These are phyloP conservation scores for Plodia interpunctella DNA, from an alignment of 1,140 invertebrate genomes.

Conservation along the genomic window DNA sequence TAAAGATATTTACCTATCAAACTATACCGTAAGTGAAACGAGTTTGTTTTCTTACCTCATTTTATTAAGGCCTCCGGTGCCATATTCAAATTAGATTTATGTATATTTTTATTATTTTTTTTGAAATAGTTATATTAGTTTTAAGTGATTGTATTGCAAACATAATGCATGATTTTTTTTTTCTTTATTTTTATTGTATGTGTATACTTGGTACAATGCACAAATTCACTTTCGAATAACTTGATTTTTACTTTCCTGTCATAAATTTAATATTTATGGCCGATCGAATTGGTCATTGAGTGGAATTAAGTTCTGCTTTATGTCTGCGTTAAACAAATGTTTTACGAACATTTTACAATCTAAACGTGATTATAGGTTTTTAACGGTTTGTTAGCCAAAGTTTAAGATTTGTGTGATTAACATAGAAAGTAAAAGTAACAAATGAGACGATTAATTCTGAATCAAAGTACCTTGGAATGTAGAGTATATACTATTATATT, in stretches of 20 bases:
- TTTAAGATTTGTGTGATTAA: no score
- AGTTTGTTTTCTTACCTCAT: background rate
- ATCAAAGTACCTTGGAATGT: no score
- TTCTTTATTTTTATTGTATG: background rate
- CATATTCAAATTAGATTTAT: slow-evolving; percentile 23
- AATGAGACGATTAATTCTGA: no score
- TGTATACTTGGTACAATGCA: background rate
- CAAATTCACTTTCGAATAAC: background rate
- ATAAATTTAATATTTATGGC: background rate
- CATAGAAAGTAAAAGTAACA: no score
- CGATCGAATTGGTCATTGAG: no score
- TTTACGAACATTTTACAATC: no score
- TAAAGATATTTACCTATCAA: slow-evolving; percentile 5
- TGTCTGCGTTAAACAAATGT: no score
- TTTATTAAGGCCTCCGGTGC: slow-evolving; percentile 19
- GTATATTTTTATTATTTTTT: slow-evolving; percentile 23
- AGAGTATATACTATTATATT: no score
- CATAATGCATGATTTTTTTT: slow-evolving; percentile 10
- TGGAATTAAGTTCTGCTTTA: no score
- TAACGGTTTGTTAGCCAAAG: no score
- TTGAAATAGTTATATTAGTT: slow-evolving; percentile 24
- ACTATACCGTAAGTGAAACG: slow-evolving; percentile 10
- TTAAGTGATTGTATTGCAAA: slow-evolving; percentile 4
- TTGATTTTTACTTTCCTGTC: background rate
- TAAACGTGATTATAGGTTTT: no score